Evolutionary conservation across 53 echinoderm and acorn worm genomes (phyloP).

Genomic region (Zoroaster sp.): DNA sequence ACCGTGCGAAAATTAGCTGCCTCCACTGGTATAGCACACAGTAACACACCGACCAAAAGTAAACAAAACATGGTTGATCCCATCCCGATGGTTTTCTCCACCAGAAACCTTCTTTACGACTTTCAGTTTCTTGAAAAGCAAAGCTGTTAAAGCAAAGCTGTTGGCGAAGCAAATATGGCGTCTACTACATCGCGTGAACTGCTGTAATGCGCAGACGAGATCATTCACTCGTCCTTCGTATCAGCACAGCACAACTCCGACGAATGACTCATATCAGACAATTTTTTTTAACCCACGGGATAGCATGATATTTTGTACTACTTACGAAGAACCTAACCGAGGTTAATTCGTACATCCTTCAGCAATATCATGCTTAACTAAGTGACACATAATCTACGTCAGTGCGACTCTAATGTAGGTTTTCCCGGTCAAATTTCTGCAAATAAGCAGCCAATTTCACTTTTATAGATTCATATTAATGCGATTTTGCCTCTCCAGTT

Average conservation of each 20-base stretch:
- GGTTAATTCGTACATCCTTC: constrained; percentile 51
- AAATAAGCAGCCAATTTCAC: no score
- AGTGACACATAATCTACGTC: constrained; percentile 34
- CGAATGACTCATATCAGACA: neutral
- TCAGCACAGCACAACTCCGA: neutral
- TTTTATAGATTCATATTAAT: no score
- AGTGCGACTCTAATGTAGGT: constrained; percentile 28
- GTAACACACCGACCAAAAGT: neutral
- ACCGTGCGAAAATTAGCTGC: neutral
- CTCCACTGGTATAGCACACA: neutral
- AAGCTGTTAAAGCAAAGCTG: neutral
- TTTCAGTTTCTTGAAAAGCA: no score
- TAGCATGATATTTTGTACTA: neutral
- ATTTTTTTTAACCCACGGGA: neutral
- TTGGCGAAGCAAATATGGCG: neutral
- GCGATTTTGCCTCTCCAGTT: no score
- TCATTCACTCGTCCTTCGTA: neutral
- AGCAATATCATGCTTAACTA: neutral
- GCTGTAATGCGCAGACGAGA: neutral
- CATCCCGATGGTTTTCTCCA: no score
- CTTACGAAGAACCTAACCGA: neutral
- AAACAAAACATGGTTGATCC: no score
- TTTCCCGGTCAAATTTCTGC: no score
- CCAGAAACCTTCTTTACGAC: no score
- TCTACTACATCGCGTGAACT: neutral